Percentiles rank a stretch among this genome's conserved stretches.
Evolutionary conservation across 2,888 invertebrate genomes (phyloP).

Genomic region (Axea sp.): DNA sequence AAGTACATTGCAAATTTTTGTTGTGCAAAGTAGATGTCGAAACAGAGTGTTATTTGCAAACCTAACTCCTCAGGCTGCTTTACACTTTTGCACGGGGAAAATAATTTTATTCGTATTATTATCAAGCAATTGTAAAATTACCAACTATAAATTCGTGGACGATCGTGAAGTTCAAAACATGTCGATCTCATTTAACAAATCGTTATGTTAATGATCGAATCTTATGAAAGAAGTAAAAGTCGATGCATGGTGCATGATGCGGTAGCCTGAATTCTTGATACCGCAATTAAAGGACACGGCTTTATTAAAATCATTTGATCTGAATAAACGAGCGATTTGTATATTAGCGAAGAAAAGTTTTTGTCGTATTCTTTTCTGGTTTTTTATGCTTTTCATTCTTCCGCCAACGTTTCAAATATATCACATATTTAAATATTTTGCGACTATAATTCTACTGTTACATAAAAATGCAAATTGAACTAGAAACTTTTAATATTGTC

Average conservation of each 20-base stretch:
- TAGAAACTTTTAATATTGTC: no score
- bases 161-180: neutral
- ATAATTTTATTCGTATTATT: neutral
- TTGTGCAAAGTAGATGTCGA: no score
- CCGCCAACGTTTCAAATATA: no score
- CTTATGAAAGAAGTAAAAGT: constrained; percentile 21
- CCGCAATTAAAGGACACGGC: constrained; percentile 24
- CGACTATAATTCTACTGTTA: no score
- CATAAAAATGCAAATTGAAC: no score
- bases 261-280: neutral
- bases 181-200: neutral
- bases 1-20: neutral
- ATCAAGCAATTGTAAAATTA: constrained; percentile 10
- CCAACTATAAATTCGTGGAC: constrained; percentile 17
- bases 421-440: no score
- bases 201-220: constrained; percentile 7
- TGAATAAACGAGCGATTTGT: constrained; percentile 12
- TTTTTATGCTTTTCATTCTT: no score
- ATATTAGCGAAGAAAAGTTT: constrained; percentile 10
- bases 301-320: constrained; percentile 20
- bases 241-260: neutral
- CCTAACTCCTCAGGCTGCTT: no score
- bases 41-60: no score
- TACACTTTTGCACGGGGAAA: neutral
- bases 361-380: neutral